Percentiles rank a stretch among this genome's conserved stretches.
Evolutionary conservation across 2,797 vertebrate genomes (phyloP).

Genomic region (Linurgus olivaceus): DNA sequence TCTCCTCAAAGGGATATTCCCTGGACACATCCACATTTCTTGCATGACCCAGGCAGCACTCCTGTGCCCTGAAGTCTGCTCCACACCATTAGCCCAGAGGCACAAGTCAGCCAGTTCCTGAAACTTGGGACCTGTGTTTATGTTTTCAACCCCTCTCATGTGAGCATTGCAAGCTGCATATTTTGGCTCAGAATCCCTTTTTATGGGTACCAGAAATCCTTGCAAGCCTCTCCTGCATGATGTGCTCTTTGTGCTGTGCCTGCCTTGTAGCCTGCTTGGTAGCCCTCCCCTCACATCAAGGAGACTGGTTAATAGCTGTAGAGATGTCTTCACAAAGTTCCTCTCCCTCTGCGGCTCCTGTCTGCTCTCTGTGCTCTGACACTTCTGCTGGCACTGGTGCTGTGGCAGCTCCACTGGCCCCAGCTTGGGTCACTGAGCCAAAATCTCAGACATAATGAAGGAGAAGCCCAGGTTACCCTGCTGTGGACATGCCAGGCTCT

Average conservation of each 20-base stretch:
- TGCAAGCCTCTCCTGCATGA: background rate
- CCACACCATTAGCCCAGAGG: fast-evolving
- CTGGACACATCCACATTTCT: background rate
- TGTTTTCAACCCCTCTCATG: background rate
- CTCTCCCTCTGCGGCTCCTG: background rate
- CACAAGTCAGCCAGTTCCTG: background rate
- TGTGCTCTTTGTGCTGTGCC: background rate
- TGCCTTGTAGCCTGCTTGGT: background rate
- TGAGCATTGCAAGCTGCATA: fast-evolving
- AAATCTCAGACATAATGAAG: background rate
- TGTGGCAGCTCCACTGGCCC: background rate
- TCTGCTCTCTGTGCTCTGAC: background rate
- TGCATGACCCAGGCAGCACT: background rate
- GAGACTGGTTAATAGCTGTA: background rate
- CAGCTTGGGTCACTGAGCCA: background rate
- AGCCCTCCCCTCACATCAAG: background rate
- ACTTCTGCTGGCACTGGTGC: background rate
- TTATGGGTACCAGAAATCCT: background rate
- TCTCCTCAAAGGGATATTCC: background rate
- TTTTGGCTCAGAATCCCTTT: background rate
- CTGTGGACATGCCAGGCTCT: background rate
- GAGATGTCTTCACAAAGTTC: background rate
- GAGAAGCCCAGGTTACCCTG: background rate
- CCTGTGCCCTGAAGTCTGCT: background rate
- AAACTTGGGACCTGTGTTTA: fast-evolving